A percentile compares a stretch with the other conserved stretches of the same genome.
These are phyloP conservation scores for Sceloporus undulatus DNA, from an alignment of 2,113 vertebrate species.

Conservation along the genomic window DNA sequence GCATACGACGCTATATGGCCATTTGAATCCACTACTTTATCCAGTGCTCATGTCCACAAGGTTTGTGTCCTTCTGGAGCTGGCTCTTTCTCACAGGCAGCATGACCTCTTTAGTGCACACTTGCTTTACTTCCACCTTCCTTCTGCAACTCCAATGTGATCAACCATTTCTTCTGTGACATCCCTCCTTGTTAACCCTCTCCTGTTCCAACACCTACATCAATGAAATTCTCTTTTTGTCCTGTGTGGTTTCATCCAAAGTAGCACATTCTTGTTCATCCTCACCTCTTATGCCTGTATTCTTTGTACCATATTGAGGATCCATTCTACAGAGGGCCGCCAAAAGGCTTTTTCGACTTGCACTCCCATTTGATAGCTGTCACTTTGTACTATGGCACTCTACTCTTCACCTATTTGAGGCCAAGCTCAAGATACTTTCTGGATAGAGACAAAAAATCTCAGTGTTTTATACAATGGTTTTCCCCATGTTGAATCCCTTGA, in stretches of 20 bases:
- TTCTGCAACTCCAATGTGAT: slow-evolving; percentile 56
- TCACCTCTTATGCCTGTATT: slow-evolving; percentile 49
- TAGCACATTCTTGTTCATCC: slow-evolving; percentile 58
- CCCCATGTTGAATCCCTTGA: slow-evolving; percentile 69
- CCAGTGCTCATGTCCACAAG: slow-evolving; percentile 20
- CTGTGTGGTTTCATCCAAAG: slow-evolving; percentile 66
- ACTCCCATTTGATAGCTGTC: slow-evolving; percentile 53
- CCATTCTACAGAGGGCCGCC: slow-evolving; percentile 9
- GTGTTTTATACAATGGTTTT: slow-evolving; percentile 67
- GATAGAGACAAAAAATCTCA: slow-evolving; percentile 63
- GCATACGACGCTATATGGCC: slow-evolving; percentile 54
- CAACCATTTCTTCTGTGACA: slow-evolving; percentile 69
- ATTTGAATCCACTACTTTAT: slow-evolving; percentile 60
- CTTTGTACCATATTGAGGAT: slow-evolving; percentile 42
- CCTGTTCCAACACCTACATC: slow-evolving; percentile 24
- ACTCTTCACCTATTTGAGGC: slow-evolving; percentile 57
- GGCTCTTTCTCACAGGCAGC: slow-evolving; percentile 20
- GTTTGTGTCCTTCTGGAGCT: slow-evolving; percentile 25
- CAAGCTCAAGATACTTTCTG: slow-evolving; percentile 64
- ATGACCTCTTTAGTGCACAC: slow-evolving; percentile 56
- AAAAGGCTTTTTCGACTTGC: slow-evolving; percentile 69
- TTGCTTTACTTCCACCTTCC: slow-evolving; percentile 13
- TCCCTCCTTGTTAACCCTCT: slow-evolving; percentile 61
- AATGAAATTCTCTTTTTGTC: slow-evolving; percentile 53
- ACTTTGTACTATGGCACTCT: slow-evolving; percentile 60